These are phyloP conservation scores for Columba guinea DNA, from an alignment of 2,797 vertebrate species.

Conservation along the genomic window DNA sequence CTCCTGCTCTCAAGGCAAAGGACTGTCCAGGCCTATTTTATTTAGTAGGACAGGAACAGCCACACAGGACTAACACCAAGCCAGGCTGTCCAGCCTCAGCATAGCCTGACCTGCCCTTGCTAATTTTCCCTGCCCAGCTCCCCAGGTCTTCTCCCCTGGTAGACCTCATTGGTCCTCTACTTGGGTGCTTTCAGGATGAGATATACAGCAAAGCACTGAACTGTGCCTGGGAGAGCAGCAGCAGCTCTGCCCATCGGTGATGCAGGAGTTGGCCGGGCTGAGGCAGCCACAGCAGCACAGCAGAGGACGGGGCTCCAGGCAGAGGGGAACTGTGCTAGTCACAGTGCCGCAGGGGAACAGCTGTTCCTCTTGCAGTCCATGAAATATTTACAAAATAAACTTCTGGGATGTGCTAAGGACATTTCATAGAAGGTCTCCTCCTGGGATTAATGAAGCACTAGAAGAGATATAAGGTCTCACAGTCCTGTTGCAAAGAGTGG, in stretches of 20 bases:
- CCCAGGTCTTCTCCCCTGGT: background rate
- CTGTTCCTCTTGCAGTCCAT: background rate
- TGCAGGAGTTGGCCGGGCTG: background rate
- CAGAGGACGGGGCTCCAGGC: fast-evolving
- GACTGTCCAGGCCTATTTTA: background rate
- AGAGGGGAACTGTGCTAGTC: background rate
- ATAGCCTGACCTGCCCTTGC: fast-evolving
- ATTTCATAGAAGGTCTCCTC: constrained; percentile 5
- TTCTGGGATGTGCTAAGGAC: constrained; percentile 6
- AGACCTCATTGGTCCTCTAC: background rate
- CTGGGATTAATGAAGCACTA: background rate
- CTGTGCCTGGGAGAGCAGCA: background rate
- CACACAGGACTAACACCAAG: fast-evolving
- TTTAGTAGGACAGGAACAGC: background rate
- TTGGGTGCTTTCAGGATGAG: background rate
- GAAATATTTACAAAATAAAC: constrained; percentile 25
- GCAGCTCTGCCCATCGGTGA: background rate
- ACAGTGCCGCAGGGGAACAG: background rate
- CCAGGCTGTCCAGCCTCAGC: background rate
- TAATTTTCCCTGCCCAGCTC: background rate
- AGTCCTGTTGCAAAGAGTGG: fast-evolving
- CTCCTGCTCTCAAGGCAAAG: background rate
- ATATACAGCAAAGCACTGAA: background rate
- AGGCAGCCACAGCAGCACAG: fast-evolving
- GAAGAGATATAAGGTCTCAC: background rate